A percentile compares a stretch with the other conserved stretches of the same genome.
Evolutionary conservation across 1,140 invertebrate genomes (phyloP).

Genomic region (Saccostrea echinata): DNA sequence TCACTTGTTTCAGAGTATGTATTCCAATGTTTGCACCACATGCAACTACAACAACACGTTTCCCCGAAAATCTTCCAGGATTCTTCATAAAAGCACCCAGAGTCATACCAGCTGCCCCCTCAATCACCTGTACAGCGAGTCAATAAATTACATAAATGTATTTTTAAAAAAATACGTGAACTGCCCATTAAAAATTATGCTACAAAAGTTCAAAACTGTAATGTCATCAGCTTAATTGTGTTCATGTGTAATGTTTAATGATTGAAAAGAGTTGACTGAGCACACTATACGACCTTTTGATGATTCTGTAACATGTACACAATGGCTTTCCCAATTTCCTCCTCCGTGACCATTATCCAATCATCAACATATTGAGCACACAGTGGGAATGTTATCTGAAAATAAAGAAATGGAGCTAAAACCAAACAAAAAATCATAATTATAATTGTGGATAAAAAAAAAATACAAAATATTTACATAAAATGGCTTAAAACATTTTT

Average conservation of each 20-base stretch:
- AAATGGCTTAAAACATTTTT: too few relatives aligned
- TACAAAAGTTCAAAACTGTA: too few relatives aligned
- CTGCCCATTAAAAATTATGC: too few relatives aligned
- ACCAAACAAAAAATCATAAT: too few relatives aligned
- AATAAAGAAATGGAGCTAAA: background rate
- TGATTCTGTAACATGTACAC: constrained; percentile 65
- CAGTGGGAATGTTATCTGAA: constrained; percentile 62
- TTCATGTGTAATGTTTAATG: too few relatives aligned
- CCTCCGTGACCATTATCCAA: constrained; percentile 67
- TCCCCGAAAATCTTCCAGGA: constrained; percentile 51
- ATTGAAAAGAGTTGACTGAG: background rate
- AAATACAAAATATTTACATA: too few relatives aligned
- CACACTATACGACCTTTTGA: constrained; percentile 58
- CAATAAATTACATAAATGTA: background rate
- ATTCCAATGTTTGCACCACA: constrained; percentile 65
- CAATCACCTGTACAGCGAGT: constrained; percentile 56
- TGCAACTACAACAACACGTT: constrained; percentile 59
- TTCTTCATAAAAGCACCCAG: constrained; percentile 62
- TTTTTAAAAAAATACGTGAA: too few relatives aligned
- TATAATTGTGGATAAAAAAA: too few relatives aligned
- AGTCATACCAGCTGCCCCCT: constrained; percentile 63
- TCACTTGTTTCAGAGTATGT: constrained; percentile 33
- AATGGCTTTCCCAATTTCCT: constrained; percentile 63
- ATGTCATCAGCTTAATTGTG: too few relatives aligned
- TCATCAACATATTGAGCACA: constrained; percentile 63